Percentiles rank a stretch among this genome's conserved stretches.
Evolutionary conservation across 2,113 vertebrate genomes (phyloP).

Genomic region (Manacus vitellinus): DNA sequence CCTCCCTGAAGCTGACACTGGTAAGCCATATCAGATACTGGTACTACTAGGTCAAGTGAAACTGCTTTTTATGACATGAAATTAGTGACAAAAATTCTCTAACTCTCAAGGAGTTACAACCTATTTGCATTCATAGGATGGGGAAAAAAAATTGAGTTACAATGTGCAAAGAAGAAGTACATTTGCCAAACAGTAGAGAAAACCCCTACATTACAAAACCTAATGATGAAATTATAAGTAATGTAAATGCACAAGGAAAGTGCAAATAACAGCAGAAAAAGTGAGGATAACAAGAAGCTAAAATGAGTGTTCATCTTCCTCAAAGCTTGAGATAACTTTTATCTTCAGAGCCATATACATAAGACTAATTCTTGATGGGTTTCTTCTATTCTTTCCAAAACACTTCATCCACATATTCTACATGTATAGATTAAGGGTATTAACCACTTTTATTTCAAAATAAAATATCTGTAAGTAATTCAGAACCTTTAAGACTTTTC

Average conservation of each 20-base stretch:
- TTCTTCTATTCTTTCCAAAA: neutral
- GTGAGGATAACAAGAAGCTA: neutral
- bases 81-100: neutral
- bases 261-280: neutral
- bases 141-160: neutral
- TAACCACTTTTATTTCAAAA: neutral
- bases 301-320: neutral
- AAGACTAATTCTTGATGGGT: neutral
- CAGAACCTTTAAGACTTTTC: neutral
- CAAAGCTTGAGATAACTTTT: neutral
- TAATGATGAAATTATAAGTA: neutral
- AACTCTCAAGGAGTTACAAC: neutral
- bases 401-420: neutral
- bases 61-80: neutral
- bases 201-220: neutral
- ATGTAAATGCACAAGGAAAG: neutral
- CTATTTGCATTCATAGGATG: neutral
- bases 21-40: neutral
- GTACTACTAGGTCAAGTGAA: neutral
- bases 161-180: neutral
- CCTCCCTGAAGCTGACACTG: neutral
- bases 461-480: neutral
- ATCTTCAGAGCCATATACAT: neutral
- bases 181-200: neutral
- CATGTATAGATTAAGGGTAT: neutral